phyloP scores from a whole-genome alignment of 1,140 invertebrate species.

The Drosophila rhopaloa region DNA sequence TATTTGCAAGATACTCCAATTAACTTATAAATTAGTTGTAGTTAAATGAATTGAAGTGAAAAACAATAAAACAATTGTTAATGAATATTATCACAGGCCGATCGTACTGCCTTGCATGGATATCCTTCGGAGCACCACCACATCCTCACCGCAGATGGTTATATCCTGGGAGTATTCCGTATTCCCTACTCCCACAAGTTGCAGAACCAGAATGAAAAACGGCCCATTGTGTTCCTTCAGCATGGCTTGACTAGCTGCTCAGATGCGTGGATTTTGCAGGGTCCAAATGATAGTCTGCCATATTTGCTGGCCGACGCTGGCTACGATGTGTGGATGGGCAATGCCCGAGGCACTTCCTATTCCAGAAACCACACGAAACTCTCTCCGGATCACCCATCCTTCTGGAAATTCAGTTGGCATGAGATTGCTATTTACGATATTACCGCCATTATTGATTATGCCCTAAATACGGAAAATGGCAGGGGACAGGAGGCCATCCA shows the following conservation, averaged over 20 bases:
- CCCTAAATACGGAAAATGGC: slow-evolving; percentile 86
- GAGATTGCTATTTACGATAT: slow-evolving; percentile 89
- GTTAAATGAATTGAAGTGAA: too few relatives aligned
- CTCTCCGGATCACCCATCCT: slow-evolving; percentile 85
- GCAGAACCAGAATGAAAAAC: slow-evolving; percentile 55
- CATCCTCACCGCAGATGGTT: slow-evolving; percentile 85
- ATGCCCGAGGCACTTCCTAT: slow-evolving; percentile 85
- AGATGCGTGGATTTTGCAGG: slow-evolving; percentile 89
- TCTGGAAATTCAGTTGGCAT: slow-evolving; percentile 87
- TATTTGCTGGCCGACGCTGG: slow-evolving; percentile 88
- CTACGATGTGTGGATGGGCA: slow-evolving; percentile 88
- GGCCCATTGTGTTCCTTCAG: slow-evolving; percentile 87
- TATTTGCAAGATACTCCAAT: too few relatives aligned
- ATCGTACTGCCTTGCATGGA: slow-evolving; percentile 59
- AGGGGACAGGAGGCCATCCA: slow-evolving; percentile 85
- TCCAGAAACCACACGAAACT: slow-evolving; percentile 84
- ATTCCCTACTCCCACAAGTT: slow-evolving; percentile 83
- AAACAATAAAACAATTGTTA: not conserved
- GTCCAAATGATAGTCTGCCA: slow-evolving; percentile 86
- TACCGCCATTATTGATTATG: slow-evolving; percentile 89
- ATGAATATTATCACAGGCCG: slow-evolving; percentile 17
- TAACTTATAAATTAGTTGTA: too few relatives aligned
- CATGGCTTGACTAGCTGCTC: slow-evolving; percentile 91
- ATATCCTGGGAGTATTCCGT: slow-evolving; percentile 85
- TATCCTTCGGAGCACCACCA: slow-evolving; percentile 86